Conservation (phyloP, 2,113 vertebrate species). For the Tautogolabrus adspersus region DNA sequence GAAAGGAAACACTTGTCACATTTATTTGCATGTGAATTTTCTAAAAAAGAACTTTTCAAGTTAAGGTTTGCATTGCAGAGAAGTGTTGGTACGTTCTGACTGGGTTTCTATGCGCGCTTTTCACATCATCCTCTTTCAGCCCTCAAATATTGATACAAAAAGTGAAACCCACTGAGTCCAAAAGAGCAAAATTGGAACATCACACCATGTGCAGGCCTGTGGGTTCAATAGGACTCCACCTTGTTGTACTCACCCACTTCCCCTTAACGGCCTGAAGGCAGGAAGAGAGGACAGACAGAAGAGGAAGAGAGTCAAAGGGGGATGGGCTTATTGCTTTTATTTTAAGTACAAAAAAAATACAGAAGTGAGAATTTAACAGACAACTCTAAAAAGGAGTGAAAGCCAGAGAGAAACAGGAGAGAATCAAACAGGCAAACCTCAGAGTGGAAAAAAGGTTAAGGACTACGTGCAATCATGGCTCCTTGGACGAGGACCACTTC, state of each 20-base stretch:
- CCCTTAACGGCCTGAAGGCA: slow-evolving; percentile 65
- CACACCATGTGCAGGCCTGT: slow-evolving; percentile 15
- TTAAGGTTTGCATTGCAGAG: background rate
- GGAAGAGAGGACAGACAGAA: slow-evolving; percentile 77
- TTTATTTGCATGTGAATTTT: too few species aligned
- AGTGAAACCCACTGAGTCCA: background rate
- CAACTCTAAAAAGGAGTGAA: slow-evolving; percentile 24
- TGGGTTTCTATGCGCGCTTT: background rate
- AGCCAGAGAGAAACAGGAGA: slow-evolving; percentile 30
- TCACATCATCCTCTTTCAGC: background rate
- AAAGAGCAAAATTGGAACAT: slow-evolving; percentile 25
- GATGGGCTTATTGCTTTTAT: slow-evolving; percentile 70
- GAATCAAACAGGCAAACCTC: slow-evolving; percentile 18
- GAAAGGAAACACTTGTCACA: too few species aligned
- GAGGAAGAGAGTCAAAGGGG: slow-evolving; percentile 79
- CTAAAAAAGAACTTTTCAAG: background rate
- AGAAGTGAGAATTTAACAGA: slow-evolving; percentile 62
- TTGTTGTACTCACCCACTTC: slow-evolving; percentile 69
- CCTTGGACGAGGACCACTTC: slow-evolving; percentile 76
- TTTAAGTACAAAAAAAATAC: slow-evolving; percentile 58
- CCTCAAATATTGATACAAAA: background rate
- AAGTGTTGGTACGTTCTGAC: background rate
- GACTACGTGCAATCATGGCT: slow-evolving; percentile 69
- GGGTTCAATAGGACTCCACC: slow-evolving; percentile 59
- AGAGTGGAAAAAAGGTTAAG: background rate